Evolutionary conservation across 2,113 vertebrate species (phyloP).

Genomic region (Cyprinodon tularosa): DNA sequence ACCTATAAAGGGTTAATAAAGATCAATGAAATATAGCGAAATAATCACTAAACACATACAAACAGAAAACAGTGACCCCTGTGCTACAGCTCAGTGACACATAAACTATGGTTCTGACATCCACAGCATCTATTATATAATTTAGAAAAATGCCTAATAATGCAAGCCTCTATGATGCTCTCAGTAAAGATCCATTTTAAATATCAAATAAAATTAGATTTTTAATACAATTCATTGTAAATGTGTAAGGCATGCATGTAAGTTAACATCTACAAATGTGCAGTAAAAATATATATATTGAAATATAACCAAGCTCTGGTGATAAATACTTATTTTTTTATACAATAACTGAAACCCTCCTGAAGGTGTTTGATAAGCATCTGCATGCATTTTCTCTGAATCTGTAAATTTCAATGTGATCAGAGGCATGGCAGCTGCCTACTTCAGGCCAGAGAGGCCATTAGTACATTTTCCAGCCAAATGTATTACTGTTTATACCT

Average conservation of each 20-base stretch:
- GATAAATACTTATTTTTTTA: too few relatives aligned
- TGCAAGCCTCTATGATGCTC: background rate
- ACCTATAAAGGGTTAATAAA: too few relatives aligned
- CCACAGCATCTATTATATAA: background rate
- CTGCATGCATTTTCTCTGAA: background rate
- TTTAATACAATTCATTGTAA: too few relatives aligned
- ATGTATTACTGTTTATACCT: background rate
- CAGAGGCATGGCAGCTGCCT: conserved; percentile 27
- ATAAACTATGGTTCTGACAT: background rate
- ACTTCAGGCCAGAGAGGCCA: conserved; percentile 8
- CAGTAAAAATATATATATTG: background rate
- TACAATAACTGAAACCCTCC: background rate
- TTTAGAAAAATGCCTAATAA: background rate
- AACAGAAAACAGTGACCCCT: background rate
- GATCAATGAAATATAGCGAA: too few relatives aligned
- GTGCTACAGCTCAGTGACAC: background rate
- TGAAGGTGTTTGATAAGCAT: background rate
- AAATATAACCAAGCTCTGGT: background rate
- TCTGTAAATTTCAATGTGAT: conserved; percentile 1
- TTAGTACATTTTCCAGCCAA: background rate
- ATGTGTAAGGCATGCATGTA: background rate
- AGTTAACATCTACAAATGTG: background rate
- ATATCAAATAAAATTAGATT: background rate
- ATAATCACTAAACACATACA: background rate
- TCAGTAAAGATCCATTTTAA: background rate